Base-by-base conservation (phyloP, 1,140 invertebrate genomes). In the Polypedilum pembai region DNA sequence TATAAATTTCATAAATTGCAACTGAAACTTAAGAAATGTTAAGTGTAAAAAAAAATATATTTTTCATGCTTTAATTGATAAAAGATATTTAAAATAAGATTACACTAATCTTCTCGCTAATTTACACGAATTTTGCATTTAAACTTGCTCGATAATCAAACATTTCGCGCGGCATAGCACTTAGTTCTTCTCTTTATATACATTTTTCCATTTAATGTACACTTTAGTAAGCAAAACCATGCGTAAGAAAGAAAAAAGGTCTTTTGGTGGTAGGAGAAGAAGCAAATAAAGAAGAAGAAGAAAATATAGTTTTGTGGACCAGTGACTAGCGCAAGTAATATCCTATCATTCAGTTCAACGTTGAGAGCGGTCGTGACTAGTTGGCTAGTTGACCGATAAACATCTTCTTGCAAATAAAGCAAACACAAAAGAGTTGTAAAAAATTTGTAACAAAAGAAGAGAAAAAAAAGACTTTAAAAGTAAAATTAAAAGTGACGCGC, bases 301-400 rank as follows among this genome's bases (percentile, higher is more conserved):
- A 45, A 56, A 56, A 56, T 15, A 56, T n/a, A 12, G 12, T 56
- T 56, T 56, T 15, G 45, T 56, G 45, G 45, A 56, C 45, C 45
- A 56, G 45, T 3, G 45, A 56, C 45, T 12, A 56, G 45, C 12
- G 10, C 24, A 56, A n/a, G 45, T 15, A 56, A n/a, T n/a, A 56
- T 56, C 45, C 45, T 56, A 56, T 56, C 45, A 56, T 56, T 56
- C 45, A 56, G 45, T 56, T 56, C 45, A 56, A 56, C 45, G 45
- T n/a, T 56, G 45, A 56, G n/a, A n/a, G 45, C 45, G 45, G 45
- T 56, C 45, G 45, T 56, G 45, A 4, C 24, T 33, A 33, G n/a
- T n/a, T 56, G 45, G 12, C 24, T 33, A 33, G n/a, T n/a, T 56
- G 45, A 56, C 45, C 45, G 45, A 56, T 56, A 56, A 56, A 56